Conservation (phyloP, 2,797 vertebrate species). For the Sphenodon punctatus region DNA sequence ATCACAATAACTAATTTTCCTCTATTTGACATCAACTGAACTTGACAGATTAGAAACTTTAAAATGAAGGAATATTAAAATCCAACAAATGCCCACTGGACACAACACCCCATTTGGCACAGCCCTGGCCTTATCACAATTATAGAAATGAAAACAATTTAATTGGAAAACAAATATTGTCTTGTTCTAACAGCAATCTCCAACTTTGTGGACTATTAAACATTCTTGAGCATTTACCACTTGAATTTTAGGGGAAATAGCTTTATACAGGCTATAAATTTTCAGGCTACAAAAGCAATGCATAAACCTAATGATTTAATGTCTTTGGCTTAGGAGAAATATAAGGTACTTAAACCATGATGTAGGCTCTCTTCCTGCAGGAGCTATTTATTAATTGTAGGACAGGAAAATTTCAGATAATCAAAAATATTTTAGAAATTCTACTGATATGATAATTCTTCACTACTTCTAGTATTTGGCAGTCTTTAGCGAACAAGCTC, state of each 20-base stretch:
- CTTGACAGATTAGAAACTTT: slow-evolving; percentile 2
- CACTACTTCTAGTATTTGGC: too few species aligned
- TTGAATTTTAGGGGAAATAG: neutral
- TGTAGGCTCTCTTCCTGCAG: neutral
- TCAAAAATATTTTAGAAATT: neutral
- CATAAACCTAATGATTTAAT: neutral
- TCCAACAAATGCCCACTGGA: neutral
- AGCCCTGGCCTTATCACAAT: neutral
- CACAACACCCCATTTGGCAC: neutral
- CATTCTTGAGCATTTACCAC: neutral
- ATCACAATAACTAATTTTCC: neutral
- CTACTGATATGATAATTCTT: neutral
- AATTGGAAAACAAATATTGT: neutral
- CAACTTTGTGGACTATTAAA: slow-evolving; percentile 3
- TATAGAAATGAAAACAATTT: slow-evolving; percentile 32
- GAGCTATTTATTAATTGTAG: neutral
- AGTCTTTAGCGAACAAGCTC: too few species aligned
- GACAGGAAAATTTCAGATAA: neutral
- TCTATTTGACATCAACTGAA: neutral
- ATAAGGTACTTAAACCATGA: neutral
- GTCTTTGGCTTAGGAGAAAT: neutral
- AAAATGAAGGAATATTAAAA: neutral
- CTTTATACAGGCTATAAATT: neutral
- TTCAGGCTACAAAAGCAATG: neutral
- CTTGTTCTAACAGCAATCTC: neutral